These are phyloP conservation scores for Orbicella faveolata DNA, from an alignment of 64 coral and sea anemone genomes.

Conservation along the genomic window DNA sequence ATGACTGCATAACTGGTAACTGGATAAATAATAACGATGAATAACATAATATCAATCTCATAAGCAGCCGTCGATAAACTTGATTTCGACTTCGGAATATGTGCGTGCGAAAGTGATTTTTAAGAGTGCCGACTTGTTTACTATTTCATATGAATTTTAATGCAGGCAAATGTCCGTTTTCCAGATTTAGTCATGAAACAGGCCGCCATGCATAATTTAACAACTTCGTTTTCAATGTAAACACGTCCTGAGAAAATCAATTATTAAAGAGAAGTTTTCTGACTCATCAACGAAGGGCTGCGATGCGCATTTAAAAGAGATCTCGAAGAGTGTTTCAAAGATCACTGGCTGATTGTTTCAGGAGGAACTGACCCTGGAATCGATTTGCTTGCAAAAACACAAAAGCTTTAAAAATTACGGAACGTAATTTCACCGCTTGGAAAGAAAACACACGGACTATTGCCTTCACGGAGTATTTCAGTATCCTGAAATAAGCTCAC, in stretches of 20 bases:
- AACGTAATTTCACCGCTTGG: neutral
- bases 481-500: neutral
- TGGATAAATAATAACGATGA: too few species aligned
- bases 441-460: neutral
- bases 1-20: too few species aligned
- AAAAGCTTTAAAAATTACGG: neutral
- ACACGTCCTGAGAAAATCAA: neutral
- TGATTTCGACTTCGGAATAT: too few species aligned
- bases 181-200: slow-evolving; percentile 31
- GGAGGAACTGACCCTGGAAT: neutral
- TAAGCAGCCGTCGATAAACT: too few species aligned
- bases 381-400: neutral
- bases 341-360: neutral
- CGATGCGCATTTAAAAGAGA: neutral
- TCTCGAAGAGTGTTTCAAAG: neutral
- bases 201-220: slow-evolving; percentile 22
- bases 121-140: neutral
- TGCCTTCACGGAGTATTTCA: neutral
- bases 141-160: neutral
- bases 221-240: neutral
- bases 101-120: neutral
- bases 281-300: neutral
- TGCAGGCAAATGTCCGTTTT: neutral
- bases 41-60: too few species aligned
- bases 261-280: neutral